Evolutionary conservation across 2,888 invertebrate genomes (phyloP).

Genomic region (Athalia rosae): DNA sequence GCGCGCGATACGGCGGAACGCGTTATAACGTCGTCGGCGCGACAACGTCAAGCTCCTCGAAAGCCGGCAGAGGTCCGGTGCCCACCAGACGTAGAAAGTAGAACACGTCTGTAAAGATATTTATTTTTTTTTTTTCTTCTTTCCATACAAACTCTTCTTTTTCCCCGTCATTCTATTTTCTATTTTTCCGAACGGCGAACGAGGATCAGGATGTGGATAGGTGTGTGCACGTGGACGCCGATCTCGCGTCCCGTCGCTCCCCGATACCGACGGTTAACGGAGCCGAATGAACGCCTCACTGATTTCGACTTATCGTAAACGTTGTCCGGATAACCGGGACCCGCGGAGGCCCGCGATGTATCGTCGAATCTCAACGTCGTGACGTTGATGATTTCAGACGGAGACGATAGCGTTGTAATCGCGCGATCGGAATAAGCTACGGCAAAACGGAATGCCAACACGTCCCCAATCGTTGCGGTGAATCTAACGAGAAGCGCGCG

Average conservation of each 20-base stretch:
- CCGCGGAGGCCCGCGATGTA: constrained; percentile 22
- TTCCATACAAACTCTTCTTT: no score
- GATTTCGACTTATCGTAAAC: constrained; percentile 34
- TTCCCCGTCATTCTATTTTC: background rate
- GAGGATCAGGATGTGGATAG: constrained; percentile 27
- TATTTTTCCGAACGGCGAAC: constrained; percentile 12
- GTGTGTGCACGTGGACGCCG: background rate
- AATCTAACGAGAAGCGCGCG: no score
- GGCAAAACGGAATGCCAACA: constrained; percentile 17
- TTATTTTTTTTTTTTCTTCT: background rate
- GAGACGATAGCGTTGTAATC: background rate
- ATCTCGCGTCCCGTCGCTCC: background rate
- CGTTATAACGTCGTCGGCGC: no score
- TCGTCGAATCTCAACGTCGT: constrained; percentile 9
- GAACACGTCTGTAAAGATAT: constrained; percentile 9
- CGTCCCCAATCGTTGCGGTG: background rate
- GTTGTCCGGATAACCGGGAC: background rate
- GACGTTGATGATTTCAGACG: constrained; percentile 39
- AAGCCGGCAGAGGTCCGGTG: background rate
- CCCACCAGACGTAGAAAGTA: constrained; percentile 28
- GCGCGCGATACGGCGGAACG: background rate
- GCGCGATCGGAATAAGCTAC: constrained; percentile 1
- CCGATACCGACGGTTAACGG: background rate
- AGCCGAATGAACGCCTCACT: constrained; percentile 20
- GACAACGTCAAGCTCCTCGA: no score